Conservation (phyloP, 2,113 vertebrate genomes). For the Argyrosomus japonicus region DNA sequence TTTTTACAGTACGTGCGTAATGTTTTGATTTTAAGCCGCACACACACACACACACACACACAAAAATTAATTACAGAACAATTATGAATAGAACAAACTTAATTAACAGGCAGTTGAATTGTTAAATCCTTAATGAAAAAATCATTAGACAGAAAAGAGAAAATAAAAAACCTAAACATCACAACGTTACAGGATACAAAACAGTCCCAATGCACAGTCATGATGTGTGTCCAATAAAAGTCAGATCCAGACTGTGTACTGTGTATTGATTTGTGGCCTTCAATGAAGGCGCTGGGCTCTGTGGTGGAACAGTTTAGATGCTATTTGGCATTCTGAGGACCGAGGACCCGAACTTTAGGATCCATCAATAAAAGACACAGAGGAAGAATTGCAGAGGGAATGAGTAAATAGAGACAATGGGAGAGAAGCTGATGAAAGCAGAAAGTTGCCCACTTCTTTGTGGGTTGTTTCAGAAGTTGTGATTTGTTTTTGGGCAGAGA, state of each 20-base stretch:
- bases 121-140: neutral
- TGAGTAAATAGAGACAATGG: slow-evolving; percentile 1
- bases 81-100: neutral
- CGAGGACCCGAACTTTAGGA: slow-evolving; percentile 54
- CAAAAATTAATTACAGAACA: no score
- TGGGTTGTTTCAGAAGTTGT: slow-evolving; percentile 14
- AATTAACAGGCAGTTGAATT: neutral
- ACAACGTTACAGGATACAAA: neutral
- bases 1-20: neutral
- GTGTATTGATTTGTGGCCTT: slow-evolving; percentile 16
- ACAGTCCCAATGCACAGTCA: neutral
- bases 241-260: neutral
- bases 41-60: neutral
- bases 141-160: neutral
- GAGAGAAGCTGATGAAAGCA: neutral
- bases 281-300: neutral
- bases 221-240: neutral
- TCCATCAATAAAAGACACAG: slow-evolving; percentile 21
- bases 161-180: no score
- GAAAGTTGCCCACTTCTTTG: slow-evolving; percentile 20
- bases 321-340: slow-evolving; percentile 49
- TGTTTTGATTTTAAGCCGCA: neutral
- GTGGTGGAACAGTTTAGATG: neutral
- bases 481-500: slow-evolving; percentile 12
- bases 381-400: slow-evolving; percentile 12